Base-by-base conservation (phyloP, 2,888 invertebrate genomes). In the Hypolimnas misippus region DNA sequence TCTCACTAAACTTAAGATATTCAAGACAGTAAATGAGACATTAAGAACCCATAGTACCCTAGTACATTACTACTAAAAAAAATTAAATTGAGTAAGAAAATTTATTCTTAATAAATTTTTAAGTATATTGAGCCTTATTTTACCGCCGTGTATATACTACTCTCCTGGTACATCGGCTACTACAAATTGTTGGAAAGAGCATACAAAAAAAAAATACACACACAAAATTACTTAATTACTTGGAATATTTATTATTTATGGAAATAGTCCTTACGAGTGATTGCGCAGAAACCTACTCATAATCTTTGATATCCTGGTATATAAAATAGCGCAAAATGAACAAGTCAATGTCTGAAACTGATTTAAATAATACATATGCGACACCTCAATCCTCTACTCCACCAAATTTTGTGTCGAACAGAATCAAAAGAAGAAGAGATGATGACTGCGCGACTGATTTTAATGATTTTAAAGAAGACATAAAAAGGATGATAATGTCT, bases 301-400 rank as follows among this genome's bases (percentile, higher is more conserved):
- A 33, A 33, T 33, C 33, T 33, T 7, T 33, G 33, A 33, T 33
- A 33, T 33, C 33, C 33, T 33, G 33, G 33, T 33, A 33, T 33
- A 33, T 33, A 33, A 33, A 4, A 33, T 33, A 33, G 33, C 33
- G 33, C 12, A 40, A 40, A 14, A 40, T 40, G 40, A 40, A 40
- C 14, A 40, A 40, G 40, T 40, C 40, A 14, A 40, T 40, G 40
- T 40, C 40, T 14, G 40, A 40, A 40, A 40, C 40, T 40, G 40
- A 40, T 40, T 40, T 40, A 40, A 40, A 14, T 14, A 40, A 14
- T 40, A 40, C 33, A 33, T 33, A 10, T 33, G 33, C 33, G 33
- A 33, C 33, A 33, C 33, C 33, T 33, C 33, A 33, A 33, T 33
- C 33, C 33, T 33, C 33, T 33, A 40, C 35, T 12, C 35, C 40